Conservation (phyloP, 2,888 invertebrate species). For the Nomada goodeniana region DNA sequence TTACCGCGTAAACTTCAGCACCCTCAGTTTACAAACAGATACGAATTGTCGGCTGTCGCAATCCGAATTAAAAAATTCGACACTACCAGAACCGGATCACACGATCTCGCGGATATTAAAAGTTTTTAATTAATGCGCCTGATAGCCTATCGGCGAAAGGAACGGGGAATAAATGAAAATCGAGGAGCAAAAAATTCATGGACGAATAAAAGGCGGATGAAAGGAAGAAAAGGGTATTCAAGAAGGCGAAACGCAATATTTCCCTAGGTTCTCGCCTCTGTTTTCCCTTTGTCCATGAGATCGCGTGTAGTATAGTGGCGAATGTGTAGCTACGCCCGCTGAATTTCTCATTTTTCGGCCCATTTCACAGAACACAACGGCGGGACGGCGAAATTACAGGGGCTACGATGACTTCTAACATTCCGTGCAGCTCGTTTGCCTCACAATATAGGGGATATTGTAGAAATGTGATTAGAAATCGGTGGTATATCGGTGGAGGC, state of each 20-base stretch:
- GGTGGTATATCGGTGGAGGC: too few relatives aligned
- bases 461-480: neutral
- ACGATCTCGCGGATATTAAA: slow-evolving; percentile 32
- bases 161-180: slow-evolving; percentile 12
- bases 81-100: neutral
- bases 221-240: neutral
- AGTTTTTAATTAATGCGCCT: slow-evolving; percentile 6
- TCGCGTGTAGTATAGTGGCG: neutral
- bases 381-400: neutral
- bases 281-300: slow-evolving; percentile 16
- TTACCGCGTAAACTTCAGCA: neutral
- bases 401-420: neutral
- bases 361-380: neutral
- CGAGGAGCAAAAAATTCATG: slow-evolving; percentile 1
- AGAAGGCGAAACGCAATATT: slow-evolving; percentile 40
- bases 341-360: slow-evolving; percentile 22
- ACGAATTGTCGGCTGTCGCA: neutral
- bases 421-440: neutral
- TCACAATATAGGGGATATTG: neutral
- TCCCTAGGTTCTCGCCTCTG: slow-evolving; percentile 1
- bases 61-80: neutral
- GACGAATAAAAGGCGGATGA: neutral
- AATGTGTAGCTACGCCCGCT: neutral
- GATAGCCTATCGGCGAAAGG: neutral
- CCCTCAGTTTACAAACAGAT: neutral